Evolutionary conservation across 2,113 vertebrate species (phyloP).

Genomic region (Scalopus aquaticus): DNA sequence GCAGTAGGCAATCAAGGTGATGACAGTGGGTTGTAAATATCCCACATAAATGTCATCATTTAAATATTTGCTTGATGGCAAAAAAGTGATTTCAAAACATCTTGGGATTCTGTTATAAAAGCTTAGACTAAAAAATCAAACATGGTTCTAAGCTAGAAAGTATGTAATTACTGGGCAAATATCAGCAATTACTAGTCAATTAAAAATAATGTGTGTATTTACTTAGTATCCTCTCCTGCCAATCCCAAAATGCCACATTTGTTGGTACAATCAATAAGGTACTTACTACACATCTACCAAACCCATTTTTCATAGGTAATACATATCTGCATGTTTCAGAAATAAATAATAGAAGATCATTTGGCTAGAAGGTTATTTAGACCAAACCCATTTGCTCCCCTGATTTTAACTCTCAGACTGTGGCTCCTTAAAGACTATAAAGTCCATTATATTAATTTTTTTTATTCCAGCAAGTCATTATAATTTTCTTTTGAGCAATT

Average conservation of each 20-base stretch:
- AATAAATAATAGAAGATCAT: neutral
- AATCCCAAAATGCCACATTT: neutral
- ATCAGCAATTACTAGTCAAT: neutral
- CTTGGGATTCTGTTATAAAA: neutral
- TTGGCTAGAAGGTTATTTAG: neutral
- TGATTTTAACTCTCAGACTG: neutral
- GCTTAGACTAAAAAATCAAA: neutral
- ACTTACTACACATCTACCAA: neutral
- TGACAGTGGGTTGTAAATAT: neutral
- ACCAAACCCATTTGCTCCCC: neutral
- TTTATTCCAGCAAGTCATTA: neutral
- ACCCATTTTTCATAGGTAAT: neutral
- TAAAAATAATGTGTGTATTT: neutral
- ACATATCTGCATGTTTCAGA: neutral
- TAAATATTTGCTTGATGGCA: neutral
- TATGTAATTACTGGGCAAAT: neutral
- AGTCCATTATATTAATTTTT: neutral
- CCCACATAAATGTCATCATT: neutral
- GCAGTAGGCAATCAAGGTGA: too few species aligned
- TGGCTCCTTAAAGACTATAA: neutral
- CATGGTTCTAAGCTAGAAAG: neutral
- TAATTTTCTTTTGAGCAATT: neutral
- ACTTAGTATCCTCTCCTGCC: neutral
- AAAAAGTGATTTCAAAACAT: neutral
- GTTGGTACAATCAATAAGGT: neutral